A percentile compares a stretch with the other conserved stretches of the same genome.
Evolutionary conservation across 2,888 invertebrate genomes (phyloP).

Genomic region (Brachycybe producta): DNA sequence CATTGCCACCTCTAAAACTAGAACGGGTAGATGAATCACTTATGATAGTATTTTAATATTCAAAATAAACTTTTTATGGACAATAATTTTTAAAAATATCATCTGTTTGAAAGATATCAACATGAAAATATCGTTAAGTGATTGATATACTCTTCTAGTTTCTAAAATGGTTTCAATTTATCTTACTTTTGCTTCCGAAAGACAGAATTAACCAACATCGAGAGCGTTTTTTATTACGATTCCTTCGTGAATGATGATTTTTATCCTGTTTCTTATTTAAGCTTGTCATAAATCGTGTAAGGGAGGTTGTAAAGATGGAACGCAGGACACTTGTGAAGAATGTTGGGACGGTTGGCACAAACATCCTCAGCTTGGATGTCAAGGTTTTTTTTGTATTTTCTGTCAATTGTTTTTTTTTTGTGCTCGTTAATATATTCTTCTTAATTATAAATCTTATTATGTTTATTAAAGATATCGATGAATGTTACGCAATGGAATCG

Average conservation of each 20-base stretch:
- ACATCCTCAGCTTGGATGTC: constrained; percentile 60
- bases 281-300: constrained; percentile 66
- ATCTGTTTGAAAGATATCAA: too few species aligned
- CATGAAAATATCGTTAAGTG: too few species aligned
- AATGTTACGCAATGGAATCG: constrained; percentile 50
- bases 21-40: too few species aligned
- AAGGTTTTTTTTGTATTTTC: constrained; percentile 24
- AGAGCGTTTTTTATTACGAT: too few species aligned
- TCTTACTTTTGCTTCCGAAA: neutral
- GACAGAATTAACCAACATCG: neutral
- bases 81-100: too few species aligned
- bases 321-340: constrained; percentile 42
- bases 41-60: neutral
- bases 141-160: too few species aligned
- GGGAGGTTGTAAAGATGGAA: constrained; percentile 56
- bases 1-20: too few species aligned
- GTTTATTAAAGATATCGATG: constrained; percentile 54
- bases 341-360: constrained; percentile 61
- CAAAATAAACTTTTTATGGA: too few species aligned
- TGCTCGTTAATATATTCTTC: neutral
- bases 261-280: constrained; percentile 13
- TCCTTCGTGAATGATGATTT: neutral
- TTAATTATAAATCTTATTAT: neutral
- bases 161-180: neutral
- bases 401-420: neutral